Conservation (phyloP, 2,888 invertebrate genomes). For the Agonopterix subpropinquella region DNA sequence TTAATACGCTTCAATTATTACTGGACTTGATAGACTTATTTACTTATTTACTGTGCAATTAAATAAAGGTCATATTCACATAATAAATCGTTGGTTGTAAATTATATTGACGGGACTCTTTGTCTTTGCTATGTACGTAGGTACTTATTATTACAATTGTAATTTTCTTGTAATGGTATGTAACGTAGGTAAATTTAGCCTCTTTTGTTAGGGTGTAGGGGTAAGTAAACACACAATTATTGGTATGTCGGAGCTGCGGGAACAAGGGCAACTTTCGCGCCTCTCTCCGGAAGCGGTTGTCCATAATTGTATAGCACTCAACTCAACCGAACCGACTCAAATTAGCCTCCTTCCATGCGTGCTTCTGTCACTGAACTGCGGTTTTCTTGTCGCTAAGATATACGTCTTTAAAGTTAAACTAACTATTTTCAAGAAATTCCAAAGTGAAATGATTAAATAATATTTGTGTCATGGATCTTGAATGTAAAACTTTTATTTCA, state of each 20-base stretch:
- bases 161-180: not conserved
- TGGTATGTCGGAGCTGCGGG: constrained; percentile 7
- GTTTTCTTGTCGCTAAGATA: too few species aligned
- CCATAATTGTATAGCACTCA: constrained; percentile 43
- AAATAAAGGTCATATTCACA: constrained; percentile 26
- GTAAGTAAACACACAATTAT: constrained; percentile 14
- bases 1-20: constrained; percentile 25
- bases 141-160: too few species aligned
- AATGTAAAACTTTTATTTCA: too few species aligned
- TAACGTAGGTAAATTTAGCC: not conserved
- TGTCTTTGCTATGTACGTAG: too few species aligned
- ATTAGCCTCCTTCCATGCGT: constrained; percentile 33
- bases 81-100: constrained; percentile 25
- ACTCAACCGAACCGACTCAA: constrained; percentile 26
- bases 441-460: too few species aligned
- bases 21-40: constrained; percentile 18
- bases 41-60: constrained; percentile 26
- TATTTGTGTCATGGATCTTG: too few species aligned
- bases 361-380: constrained; percentile 2
- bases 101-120: not conserved
- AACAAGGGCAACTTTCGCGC: constrained; percentile 45
- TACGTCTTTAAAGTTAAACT: too few species aligned
- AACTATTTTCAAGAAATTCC: too few species aligned
- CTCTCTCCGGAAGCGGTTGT: constrained; percentile 57
- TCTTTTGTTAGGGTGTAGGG: not conserved